Percentiles rank a stretch among this genome's conserved stretches.
Conservation (phyloP, 2,888 invertebrate species). For the Conistra vaccinii region DNA sequence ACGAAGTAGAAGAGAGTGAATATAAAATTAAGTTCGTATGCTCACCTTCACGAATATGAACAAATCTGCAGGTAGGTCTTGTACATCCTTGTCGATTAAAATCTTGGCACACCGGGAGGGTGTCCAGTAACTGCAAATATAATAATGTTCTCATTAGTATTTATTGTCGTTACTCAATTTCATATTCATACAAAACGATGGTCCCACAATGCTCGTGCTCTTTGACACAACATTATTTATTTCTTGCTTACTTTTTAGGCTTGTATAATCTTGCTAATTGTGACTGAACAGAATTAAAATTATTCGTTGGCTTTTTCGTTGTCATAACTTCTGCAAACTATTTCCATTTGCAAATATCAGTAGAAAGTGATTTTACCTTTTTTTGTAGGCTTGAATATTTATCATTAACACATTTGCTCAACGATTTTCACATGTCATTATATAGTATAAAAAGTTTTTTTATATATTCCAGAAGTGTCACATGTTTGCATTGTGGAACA, state of each 20-base stretch:
- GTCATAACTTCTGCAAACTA: slow-evolving; percentile 23
- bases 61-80: slow-evolving; percentile 99
- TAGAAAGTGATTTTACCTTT: slow-evolving; percentile 2
- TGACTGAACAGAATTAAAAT: slow-evolving; percentile 28
- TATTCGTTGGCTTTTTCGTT: slow-evolving; percentile 53
- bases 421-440: slow-evolving; percentile 20
- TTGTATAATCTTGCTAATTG: slow-evolving; percentile 10
- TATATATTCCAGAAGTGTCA: slow-evolving; percentile 40
- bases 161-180: slow-evolving; percentile 68
- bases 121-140: slow-evolving; percentile 99
- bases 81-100: slow-evolving; percentile 99
- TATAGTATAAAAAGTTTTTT: slow-evolving; percentile 13
- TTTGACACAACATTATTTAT: slow-evolving; percentile 40
- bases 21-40: slow-evolving; percentile 52
- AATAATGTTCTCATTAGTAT: slow-evolving; percentile 78
- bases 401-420: slow-evolving; percentile 18
- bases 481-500: slow-evolving; percentile 72
- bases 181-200: slow-evolving; percentile 75
- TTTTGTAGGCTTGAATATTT: slow-evolving; percentile 1
- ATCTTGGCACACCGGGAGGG: slow-evolving; percentile 99
- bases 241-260: slow-evolving; percentile 16
- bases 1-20: slow-evolving; percentile 47
- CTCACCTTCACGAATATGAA: slow-evolving; percentile 99
- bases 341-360: slow-evolving; percentile 30
- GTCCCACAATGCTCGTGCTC: slow-evolving; percentile 70